Conservation (phyloP, 2,797 vertebrate genomes). For the Chromobotia macracanthus region DNA sequence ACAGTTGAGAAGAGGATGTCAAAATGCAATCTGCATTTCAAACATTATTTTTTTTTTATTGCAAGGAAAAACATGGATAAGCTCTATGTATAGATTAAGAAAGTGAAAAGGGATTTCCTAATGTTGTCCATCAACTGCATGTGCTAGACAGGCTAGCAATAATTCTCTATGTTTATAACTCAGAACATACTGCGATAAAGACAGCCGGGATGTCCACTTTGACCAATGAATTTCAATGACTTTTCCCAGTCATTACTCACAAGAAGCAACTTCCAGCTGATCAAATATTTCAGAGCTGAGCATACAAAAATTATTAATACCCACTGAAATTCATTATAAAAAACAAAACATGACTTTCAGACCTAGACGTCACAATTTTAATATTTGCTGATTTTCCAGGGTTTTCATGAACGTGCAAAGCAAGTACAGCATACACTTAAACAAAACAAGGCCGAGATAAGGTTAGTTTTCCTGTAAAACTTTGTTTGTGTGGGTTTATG, state of each 20-base stretch:
- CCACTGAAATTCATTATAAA: background rate
- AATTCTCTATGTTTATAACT: too few species aligned
- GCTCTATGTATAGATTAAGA: slow-evolving; percentile 25
- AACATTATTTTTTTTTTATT: slow-evolving; percentile 21
- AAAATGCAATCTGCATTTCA: slow-evolving; percentile 42
- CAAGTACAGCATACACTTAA: too few species aligned
- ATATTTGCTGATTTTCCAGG: background rate
- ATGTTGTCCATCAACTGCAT: slow-evolving; percentile 17
- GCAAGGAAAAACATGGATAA: slow-evolving; percentile 68
- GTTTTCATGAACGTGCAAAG: too few species aligned
- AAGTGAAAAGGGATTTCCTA: background rate
- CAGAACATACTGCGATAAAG: background rate
- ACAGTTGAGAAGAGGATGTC: slow-evolving; percentile 49
- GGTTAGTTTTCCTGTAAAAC: too few species aligned
- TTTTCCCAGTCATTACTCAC: background rate
- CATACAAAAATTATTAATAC: background rate
- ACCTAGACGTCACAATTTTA: background rate
- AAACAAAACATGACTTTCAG: background rate
- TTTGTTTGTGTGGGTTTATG: too few species aligned
- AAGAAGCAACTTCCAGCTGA: background rate
- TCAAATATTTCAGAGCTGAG: too few species aligned
- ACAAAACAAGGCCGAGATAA: too few species aligned
- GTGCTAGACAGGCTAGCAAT: slow-evolving; percentile 20
- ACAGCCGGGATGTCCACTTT: background rate
- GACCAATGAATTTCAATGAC: background rate